phyloP scores from a whole-genome alignment of 2,888 invertebrate genomes.

The Meiosimyza platycephala region DNA sequence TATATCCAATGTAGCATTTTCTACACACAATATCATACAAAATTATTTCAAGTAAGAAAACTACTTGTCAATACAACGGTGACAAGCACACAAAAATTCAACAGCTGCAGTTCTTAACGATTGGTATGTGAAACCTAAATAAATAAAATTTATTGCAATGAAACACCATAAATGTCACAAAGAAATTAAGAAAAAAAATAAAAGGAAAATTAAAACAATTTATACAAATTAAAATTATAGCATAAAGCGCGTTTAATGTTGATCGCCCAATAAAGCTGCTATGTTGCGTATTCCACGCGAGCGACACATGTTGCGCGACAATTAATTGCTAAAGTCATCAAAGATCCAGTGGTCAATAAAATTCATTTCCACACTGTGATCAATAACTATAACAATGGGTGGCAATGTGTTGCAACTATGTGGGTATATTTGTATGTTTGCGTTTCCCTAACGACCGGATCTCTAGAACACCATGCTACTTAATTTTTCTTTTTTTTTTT shows the following conservation, averaged over 20 bases:
- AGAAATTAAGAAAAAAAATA: neutral
- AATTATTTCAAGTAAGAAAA: neutral
- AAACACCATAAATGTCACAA: too few relatives aligned
- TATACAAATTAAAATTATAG: constrained; percentile 22
- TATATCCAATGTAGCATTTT: neutral
- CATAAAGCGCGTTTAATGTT: neutral
- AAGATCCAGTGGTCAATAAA: constrained; percentile 46
- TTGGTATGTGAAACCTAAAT: neutral
- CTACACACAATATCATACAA: neutral
- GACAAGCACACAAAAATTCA: neutral
- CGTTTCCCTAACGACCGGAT: neutral
- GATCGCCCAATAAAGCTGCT: neutral
- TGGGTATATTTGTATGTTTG: neutral
- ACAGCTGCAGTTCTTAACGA: constrained; percentile 1
- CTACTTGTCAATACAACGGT: neutral
- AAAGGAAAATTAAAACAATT: constrained; percentile 2
- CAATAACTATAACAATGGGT: constrained; percentile 60
- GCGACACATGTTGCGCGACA: constrained; percentile 17
- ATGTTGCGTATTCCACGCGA: neutral
- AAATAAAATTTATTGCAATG: constrained; percentile 14
- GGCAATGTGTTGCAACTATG: constrained; percentile 37
- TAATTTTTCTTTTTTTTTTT: constrained; percentile 12
- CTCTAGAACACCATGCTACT: neutral
- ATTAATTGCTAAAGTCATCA: constrained; percentile 20
- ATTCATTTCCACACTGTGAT: constrained; percentile 55